phyloP scores from a whole-genome alignment of 2,113 vertebrate genomes.

The Astatotilapia flaviijosephi region DNA sequence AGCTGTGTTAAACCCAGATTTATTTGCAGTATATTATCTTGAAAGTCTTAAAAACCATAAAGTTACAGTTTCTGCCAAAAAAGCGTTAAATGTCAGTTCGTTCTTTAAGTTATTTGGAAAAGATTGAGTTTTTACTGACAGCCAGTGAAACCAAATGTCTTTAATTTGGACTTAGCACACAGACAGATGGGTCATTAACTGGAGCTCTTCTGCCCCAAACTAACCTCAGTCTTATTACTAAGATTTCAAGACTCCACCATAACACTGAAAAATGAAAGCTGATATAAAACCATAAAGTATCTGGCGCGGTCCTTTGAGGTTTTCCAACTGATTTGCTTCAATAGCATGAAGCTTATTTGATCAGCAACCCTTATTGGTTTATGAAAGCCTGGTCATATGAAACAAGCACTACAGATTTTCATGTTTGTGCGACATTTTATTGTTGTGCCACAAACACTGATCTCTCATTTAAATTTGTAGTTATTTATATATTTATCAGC shows the following conservation, averaged over 20 bases:
- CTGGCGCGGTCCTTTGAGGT: background rate
- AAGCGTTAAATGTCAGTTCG: background rate
- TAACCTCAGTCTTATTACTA: background rate
- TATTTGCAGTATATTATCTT: background rate
- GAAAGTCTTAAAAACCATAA: background rate
- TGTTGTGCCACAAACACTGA: background rate
- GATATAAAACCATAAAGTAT: conserved; percentile 16
- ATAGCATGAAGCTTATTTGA: background rate
- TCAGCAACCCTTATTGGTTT: background rate
- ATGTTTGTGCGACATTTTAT: background rate
- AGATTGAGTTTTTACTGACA: conserved; percentile 34
- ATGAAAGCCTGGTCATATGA: background rate
- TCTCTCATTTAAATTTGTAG: background rate
- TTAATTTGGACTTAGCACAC: conserved; percentile 10
- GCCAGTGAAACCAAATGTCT: conserved; percentile 23
- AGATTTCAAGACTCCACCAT: background rate
- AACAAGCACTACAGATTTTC: background rate
- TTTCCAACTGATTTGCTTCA: conserved; percentile 8
- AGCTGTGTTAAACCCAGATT: background rate
- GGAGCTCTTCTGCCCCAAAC: background rate
- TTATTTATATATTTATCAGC: background rate
- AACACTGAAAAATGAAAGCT: conserved; percentile 15
- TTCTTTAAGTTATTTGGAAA: background rate
- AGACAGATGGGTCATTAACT: background rate
- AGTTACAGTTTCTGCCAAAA: conserved; percentile 1